phyloP scores from a whole-genome alignment of 2,888 invertebrate species.

The Agrochola lychnidis region DNA sequence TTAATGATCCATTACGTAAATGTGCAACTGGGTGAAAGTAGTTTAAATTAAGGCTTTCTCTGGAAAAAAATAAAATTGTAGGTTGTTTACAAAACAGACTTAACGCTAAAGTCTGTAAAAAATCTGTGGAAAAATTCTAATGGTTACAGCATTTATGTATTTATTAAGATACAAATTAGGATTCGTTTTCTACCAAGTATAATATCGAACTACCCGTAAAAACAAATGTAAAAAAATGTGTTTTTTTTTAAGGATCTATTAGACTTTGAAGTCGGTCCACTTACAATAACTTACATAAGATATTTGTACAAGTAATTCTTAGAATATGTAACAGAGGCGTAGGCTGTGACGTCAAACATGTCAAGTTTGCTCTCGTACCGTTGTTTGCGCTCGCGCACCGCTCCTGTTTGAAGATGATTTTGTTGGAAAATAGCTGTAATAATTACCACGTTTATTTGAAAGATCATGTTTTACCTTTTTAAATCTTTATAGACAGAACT shows the following conservation, averaged over 20 bases:
- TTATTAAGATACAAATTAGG: too few species aligned
- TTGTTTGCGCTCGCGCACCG: constrained; percentile 67
- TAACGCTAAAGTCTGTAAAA: background rate
- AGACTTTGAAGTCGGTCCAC: background rate
- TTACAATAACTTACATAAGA: constrained; percentile 33
- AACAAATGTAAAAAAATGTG: too few species aligned
- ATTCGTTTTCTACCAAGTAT: background rate
- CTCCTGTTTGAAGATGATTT: constrained; percentile 66
- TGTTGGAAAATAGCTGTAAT: constrained; percentile 24
- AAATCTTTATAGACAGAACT: background rate
- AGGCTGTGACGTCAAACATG: constrained; percentile 70
- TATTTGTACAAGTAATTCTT: constrained; percentile 63
- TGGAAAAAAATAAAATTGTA: too few species aligned
- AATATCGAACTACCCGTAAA: too few species aligned
- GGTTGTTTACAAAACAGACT: too few species aligned
- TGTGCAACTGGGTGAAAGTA: too few species aligned
- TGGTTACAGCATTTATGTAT: too few species aligned
- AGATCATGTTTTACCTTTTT: background rate
- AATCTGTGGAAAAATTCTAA: too few species aligned
- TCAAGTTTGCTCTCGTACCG: constrained; percentile 62
- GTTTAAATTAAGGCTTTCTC: too few species aligned
- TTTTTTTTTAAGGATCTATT: background rate
- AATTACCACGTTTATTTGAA: background rate
- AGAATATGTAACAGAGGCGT: constrained; percentile 65
- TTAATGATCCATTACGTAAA: too few species aligned